Conservation (phyloP, 2,888 invertebrate species). For the Drosophila hamatofila region DNA sequence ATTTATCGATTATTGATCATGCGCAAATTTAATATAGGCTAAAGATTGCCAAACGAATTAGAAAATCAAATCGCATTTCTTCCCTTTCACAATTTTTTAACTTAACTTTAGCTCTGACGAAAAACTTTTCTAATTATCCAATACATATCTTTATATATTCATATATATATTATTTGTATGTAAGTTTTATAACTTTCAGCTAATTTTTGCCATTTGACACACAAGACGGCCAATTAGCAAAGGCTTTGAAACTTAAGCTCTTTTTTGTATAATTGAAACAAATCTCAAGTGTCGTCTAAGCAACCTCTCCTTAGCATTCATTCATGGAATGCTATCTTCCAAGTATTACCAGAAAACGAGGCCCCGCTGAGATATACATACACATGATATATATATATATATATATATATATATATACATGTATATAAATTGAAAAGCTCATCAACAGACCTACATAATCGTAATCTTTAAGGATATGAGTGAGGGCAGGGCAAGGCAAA, state of each 20-base stretch:
- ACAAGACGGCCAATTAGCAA: slow-evolving; percentile 5
- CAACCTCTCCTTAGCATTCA: background rate
- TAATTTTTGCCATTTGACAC: background rate
- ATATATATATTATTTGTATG: background rate
- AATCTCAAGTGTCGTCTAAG: background rate
- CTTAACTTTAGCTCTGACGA: background rate
- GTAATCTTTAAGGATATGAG: slow-evolving; percentile 27
- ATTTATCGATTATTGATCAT: background rate
- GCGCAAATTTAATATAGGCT: no score
- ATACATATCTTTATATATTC: no score
- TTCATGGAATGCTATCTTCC: background rate
- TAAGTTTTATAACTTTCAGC: background rate
- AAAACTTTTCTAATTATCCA: background rate
- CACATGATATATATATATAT: no score
- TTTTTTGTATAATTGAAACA: background rate
- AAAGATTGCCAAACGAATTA: no score
- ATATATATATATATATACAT: slow-evolving; percentile 23
- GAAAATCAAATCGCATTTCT: background rate
- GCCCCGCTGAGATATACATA: slow-evolving; percentile 2
- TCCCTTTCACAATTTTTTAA: background rate
- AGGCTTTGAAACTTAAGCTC: slow-evolving; percentile 1
- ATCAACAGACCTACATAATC: slow-evolving; percentile 42
- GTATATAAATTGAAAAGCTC: slow-evolving; percentile 29
- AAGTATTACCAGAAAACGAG: slow-evolving; percentile 1
- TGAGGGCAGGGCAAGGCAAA: background rate